A percentile compares a stretch with the other conserved stretches of the same genome.
phyloP scores from a whole-genome alignment of 2,888 invertebrate species.

The Celastrina argiolus region DNA sequence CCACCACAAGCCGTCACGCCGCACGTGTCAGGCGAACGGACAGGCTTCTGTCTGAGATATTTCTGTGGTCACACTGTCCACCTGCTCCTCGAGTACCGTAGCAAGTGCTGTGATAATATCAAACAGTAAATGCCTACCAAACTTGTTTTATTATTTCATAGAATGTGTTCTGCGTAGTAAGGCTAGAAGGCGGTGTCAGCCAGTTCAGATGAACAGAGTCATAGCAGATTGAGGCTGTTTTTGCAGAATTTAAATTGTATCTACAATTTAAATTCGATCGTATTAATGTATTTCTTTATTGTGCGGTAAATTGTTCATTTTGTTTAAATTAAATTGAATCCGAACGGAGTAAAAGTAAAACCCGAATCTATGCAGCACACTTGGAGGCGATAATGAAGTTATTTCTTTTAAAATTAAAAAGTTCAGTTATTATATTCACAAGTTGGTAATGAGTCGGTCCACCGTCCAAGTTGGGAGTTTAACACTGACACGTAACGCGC shows the following conservation, averaged over 20 bases:
- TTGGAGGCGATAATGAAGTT: not conserved
- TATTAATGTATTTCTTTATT: too few relatives aligned
- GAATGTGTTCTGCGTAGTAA: not conserved
- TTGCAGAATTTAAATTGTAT: too few relatives aligned
- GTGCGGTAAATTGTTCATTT: too few relatives aligned
- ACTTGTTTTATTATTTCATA: not conserved
- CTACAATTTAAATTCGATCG: too few relatives aligned
- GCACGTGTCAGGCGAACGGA: too few relatives aligned
- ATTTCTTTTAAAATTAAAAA: not conserved
- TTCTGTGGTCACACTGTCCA: not conserved
- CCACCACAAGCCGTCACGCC: too few relatives aligned
- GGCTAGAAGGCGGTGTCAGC: not conserved
- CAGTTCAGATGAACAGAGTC: too few relatives aligned
- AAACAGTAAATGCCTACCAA: not conserved
- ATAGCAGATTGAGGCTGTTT: too few relatives aligned
- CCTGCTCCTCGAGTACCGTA: not conserved
- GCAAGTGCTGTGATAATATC: not conserved
- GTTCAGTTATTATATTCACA: not conserved
- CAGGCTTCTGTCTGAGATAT: not conserved
- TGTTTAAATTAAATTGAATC: too few relatives aligned
- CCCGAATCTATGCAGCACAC: too few relatives aligned
- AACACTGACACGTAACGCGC: slow-evolving; percentile 5
- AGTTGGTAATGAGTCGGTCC: not conserved
- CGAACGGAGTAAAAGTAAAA: too few relatives aligned
- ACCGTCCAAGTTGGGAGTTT: not conserved